Percentiles rank a stretch among this genome's conserved stretches.
Evolutionary conservation across 2,888 invertebrate species (phyloP).

Genomic region (Pteria penguin): DNA sequence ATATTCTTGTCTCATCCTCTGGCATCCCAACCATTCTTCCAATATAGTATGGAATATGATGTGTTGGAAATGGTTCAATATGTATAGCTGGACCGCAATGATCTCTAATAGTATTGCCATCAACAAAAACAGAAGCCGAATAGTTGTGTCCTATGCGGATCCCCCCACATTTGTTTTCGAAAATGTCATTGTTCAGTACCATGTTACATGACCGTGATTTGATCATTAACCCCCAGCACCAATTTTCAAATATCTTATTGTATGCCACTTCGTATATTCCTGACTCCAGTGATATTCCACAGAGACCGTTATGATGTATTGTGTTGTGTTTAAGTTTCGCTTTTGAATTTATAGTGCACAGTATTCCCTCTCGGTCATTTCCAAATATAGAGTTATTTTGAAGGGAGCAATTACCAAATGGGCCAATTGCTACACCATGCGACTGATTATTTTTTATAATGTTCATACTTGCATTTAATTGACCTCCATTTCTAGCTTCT

Average conservation of each 20-base stretch:
- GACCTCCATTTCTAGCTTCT: conserved; percentile 34
- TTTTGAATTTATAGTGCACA: conserved; percentile 4
- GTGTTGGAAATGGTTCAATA: background rate
- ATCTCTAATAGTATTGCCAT: conserved; percentile 43
- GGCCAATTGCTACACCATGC: conserved; percentile 36
- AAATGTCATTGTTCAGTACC: conserved; percentile 37
- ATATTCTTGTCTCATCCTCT: conserved; percentile 23
- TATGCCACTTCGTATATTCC: conserved; percentile 28
- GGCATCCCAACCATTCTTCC: background rate
- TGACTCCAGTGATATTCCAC: conserved; percentile 37
- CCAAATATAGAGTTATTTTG: conserved; percentile 13
- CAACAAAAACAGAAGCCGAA: conserved; percentile 29
- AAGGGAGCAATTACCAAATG: conserved; percentile 9
- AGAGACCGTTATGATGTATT: conserved; percentile 37
- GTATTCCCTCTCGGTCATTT: conserved; percentile 35
- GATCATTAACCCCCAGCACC: conserved; percentile 40
- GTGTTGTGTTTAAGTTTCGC: conserved; percentile 23
- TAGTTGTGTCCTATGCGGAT: conserved; percentile 33
- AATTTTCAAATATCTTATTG: conserved; percentile 40
- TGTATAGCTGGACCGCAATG: conserved; percentile 34
- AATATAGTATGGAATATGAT: background rate
- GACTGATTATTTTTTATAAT: conserved; percentile 26
- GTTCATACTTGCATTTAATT: conserved; percentile 12
- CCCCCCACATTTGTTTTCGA: conserved; percentile 44
- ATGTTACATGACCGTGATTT: conserved; percentile 29